phyloP scores from a whole-genome alignment of 2,888 invertebrate genomes.

The Rhamnusium bicolor region DNA sequence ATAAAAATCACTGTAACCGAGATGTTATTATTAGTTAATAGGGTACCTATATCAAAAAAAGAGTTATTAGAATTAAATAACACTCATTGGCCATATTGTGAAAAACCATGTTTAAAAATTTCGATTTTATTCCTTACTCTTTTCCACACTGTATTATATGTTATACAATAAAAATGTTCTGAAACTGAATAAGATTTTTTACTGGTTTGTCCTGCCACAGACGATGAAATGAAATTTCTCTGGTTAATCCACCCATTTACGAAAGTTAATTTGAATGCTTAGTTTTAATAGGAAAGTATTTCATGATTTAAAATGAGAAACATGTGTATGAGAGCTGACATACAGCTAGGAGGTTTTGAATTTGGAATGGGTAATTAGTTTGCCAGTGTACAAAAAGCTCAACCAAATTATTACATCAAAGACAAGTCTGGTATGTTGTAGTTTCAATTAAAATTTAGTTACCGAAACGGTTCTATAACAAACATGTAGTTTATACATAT shows the following conservation, averaged over 20 bases:
- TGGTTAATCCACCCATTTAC: conserved; percentile 26
- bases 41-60: too few relatives aligned
- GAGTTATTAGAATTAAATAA: too few relatives aligned
- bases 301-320: conserved; percentile 37
- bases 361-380: conserved; percentile 60
- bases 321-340: conserved; percentile 41
- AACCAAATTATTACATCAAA: conserved; percentile 64
- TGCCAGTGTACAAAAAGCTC: conserved; percentile 58
- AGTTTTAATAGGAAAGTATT: conserved; percentile 36
- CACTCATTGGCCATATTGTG: too few relatives aligned
- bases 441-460: conserved; percentile 66
- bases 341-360: conserved; percentile 44
- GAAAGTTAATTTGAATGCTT: conserved; percentile 30
- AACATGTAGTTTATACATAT: conserved; percentile 39
- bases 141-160: neutral
- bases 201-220: neutral
- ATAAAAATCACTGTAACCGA: too few relatives aligned
- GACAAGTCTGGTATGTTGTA: conserved; percentile 62
- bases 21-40: too few relatives aligned
- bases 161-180: too few relatives aligned
- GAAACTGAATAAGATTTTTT: too few relatives aligned
- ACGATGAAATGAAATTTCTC: conserved; percentile 23
- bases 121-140: too few relatives aligned
- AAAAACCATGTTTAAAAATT: too few relatives aligned
- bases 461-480: conserved; percentile 56